These are phyloP conservation scores for Caenorhabditis sulstoni DNA, from an alignment of 2,888 invertebrate genomes.

Conservation along the genomic window DNA sequence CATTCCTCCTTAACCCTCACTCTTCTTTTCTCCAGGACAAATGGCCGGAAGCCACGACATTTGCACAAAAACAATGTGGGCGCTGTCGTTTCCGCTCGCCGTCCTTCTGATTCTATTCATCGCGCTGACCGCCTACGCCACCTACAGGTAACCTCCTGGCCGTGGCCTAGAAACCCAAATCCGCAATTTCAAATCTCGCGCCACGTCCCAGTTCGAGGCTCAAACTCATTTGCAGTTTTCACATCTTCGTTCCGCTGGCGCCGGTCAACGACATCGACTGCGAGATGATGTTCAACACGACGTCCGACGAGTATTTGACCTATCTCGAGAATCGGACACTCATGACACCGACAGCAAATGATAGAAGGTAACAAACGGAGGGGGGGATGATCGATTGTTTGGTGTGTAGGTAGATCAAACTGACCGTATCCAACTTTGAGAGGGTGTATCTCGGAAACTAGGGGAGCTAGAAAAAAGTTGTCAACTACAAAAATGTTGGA, in stretches of 20 bases:
- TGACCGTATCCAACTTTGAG: too few species aligned
- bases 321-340: constrained; percentile 63
- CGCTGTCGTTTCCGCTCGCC: constrained; percentile 39
- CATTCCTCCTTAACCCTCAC: too few species aligned
- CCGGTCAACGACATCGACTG: constrained; percentile 56
- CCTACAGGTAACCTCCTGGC: constrained; percentile 58
- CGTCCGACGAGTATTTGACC: constrained; percentile 23
- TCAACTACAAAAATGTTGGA: too few species aligned
- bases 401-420: too few species aligned
- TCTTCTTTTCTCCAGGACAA: too few species aligned
- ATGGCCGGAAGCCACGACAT: constrained; percentile 39
- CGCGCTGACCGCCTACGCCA: constrained; percentile 45
- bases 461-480: too few species aligned
- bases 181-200: too few species aligned
- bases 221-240: constrained; percentile 62
- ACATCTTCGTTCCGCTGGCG: constrained; percentile 57
- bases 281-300: constrained; percentile 40
- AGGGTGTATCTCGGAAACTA: too few species aligned
- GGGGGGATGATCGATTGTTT: too few species aligned
- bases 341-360: constrained; percentile 31
- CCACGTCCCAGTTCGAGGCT: too few species aligned
- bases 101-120: constrained; percentile 39
- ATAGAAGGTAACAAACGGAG: too few species aligned
- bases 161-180: too few species aligned
- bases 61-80: constrained; percentile 55